phyloP scores from a whole-genome alignment of 2,113 vertebrate genomes.

The Silurus meridionalis region DNA sequence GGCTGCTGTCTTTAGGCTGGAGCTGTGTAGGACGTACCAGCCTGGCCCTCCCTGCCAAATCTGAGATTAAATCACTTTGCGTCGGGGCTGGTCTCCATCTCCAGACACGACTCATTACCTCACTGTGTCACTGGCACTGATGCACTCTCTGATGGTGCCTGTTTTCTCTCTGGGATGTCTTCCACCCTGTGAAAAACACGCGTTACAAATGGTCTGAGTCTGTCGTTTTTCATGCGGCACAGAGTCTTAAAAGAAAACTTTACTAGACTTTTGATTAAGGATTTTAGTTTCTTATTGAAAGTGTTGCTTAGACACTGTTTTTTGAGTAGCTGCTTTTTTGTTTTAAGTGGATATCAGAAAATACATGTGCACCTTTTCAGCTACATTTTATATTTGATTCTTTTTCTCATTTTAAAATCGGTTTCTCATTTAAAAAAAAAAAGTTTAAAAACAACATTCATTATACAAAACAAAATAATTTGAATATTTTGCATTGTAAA shows the following conservation, averaged over 20 bases:
- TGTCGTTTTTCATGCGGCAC: not conserved
- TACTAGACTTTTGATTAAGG: not conserved
- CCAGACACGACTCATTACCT: conserved; percentile 27
- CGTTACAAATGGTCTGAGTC: not conserved
- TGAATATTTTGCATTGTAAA: not conserved
- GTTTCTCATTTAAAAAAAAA: no score
- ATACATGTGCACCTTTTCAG: not conserved
- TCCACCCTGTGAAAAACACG: conserved; percentile 25
- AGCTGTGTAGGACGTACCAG: conserved; percentile 17
- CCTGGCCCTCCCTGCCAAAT: conserved; percentile 10
- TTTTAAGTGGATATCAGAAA: not conserved
- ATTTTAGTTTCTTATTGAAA: not conserved
- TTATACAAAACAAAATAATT: not conserved
- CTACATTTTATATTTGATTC: not conserved
- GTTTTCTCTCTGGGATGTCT: conserved; percentile 3
- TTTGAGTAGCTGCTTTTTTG: not conserved
- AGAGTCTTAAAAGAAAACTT: conserved; percentile 2
- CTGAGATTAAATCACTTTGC: conserved; percentile 12
- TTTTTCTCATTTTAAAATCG: not conserved
- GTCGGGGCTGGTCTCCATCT: conserved; percentile 27
- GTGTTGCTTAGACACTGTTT: not conserved
- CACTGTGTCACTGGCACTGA: conserved; percentile 8
- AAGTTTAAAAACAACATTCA: not conserved
- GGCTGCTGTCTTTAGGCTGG: conserved; percentile 46
- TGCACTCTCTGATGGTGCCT: conserved; percentile 14